A percentile compares a stretch with the other conserved stretches of the same genome.
Evolutionary conservation across 2,797 vertebrate species (phyloP).

Genomic region (Phalanger gymnotis): DNA sequence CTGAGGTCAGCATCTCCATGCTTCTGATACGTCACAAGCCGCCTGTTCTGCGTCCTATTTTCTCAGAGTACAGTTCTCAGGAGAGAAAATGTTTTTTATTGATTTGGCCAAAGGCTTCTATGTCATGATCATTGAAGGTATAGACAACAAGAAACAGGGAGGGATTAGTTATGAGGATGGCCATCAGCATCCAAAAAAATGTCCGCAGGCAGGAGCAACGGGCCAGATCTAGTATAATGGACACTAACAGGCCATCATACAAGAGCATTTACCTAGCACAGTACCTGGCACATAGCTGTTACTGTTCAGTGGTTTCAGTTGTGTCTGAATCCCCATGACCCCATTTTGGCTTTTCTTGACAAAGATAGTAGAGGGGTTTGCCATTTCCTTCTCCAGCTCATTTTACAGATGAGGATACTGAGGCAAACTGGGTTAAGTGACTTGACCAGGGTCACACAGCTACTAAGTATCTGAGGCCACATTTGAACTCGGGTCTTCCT

Average conservation of each 20-base stretch:
- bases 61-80: background rate
- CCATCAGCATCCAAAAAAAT: background rate
- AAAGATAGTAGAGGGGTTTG: background rate
- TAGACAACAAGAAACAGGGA: background rate
- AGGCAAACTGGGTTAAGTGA: background rate
- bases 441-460: background rate
- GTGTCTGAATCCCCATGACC: too few relatives aligned
- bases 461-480: background rate
- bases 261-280: background rate
- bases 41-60: background rate
- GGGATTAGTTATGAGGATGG: background rate
- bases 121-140: background rate
- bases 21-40: background rate
- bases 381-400: background rate
- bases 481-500: background rate
- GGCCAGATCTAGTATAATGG: background rate
- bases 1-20: background rate
- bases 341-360: background rate
- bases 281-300: background rate
- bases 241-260: background rate
- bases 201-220: background rate
- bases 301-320: too few relatives aligned
- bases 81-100: background rate
- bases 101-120: background rate
- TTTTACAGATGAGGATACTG: background rate